Percentiles rank a stretch among this genome's conserved stretches.
These are phyloP conservation scores for Drosophila auraria DNA, from an alignment of 1,140 invertebrate genomes.

Conservation along the genomic window DNA sequence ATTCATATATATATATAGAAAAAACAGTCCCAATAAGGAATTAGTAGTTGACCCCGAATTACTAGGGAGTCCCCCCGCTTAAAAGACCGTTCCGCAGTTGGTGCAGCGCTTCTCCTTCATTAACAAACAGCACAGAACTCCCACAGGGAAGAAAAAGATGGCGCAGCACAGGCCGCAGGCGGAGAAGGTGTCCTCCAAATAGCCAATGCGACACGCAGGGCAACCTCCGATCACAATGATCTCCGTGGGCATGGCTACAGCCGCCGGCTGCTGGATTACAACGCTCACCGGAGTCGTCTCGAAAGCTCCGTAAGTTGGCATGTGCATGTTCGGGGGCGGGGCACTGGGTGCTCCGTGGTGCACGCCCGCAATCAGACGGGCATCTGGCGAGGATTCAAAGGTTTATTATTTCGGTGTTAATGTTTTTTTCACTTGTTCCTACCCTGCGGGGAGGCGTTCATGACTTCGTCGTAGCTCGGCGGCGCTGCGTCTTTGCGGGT, in stretches of 20 bases:
- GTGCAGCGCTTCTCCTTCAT: constrained; percentile 91
- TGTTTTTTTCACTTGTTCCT: not conserved
- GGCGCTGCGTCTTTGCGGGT: constrained; percentile 54
- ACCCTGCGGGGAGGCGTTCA: constrained; percentile 48
- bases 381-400: constrained; percentile 25
- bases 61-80: constrained; percentile 2
- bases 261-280: constrained; percentile 59
- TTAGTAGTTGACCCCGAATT: not conserved
- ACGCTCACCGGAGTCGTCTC: constrained; percentile 79
- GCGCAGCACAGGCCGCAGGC: constrained; percentile 91
- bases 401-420: not conserved
- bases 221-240: constrained; percentile 91
- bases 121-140: constrained; percentile 91
- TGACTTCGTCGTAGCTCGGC: constrained; percentile 72
- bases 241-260: constrained; percentile 86
- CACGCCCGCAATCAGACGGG: constrained; percentile 54
- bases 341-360: constrained; percentile 52
- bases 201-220: constrained; percentile 91
- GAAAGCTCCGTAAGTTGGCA: constrained; percentile 75
- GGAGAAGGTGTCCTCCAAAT: constrained; percentile 92
- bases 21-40: constrained; percentile 27
- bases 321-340: constrained; percentile 49
- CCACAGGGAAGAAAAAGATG: constrained; percentile 93
- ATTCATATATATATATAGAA: constrained; percentile 23
- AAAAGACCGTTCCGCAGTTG: constrained; percentile 92